phyloP scores from a whole-genome alignment of 1,140 invertebrate genomes.

The Penaeus indicus region DNA sequence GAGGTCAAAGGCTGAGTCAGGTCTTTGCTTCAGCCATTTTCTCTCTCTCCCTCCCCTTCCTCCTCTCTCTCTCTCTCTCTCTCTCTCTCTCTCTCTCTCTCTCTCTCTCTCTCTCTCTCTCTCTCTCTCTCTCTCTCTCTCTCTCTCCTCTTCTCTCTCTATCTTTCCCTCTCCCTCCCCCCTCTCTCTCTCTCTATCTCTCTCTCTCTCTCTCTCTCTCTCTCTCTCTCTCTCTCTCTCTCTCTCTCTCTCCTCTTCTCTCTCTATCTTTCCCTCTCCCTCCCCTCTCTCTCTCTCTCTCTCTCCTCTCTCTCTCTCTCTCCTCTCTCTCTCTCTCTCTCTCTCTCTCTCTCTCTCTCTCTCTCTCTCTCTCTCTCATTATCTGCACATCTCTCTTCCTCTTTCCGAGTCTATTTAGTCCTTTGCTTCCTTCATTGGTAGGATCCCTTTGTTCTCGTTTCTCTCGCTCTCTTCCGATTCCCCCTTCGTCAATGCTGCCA shows the following conservation, averaged over 20 bases:
- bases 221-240: not conserved
- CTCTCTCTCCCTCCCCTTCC: not conserved
- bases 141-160: not conserved
- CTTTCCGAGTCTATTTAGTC: too few species aligned
- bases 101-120: too few species aligned
- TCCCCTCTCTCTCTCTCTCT: slow-evolving; percentile 1
- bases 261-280: not conserved
- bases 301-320: not conserved
- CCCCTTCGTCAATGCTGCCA: too few species aligned
- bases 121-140: not conserved
- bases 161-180: too few species aligned
- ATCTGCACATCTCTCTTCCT: not conserved
- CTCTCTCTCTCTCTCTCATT: not conserved
- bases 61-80: not conserved
- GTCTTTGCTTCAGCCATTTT: not conserved
- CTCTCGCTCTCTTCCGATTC: too few species aligned
- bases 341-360: not conserved
- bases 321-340: slow-evolving; percentile 29
- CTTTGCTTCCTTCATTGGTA: too few species aligned
- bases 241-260: not conserved
- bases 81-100: not conserved
- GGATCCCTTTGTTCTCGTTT: too few species aligned
- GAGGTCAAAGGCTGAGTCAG: too few species aligned
- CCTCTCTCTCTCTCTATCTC: not conserved
- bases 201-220: slow-evolving; percentile 13